These are phyloP conservation scores for Porites lobata DNA, from an alignment of 92 coral and sea anemone species.

Conservation along the genomic window DNA sequence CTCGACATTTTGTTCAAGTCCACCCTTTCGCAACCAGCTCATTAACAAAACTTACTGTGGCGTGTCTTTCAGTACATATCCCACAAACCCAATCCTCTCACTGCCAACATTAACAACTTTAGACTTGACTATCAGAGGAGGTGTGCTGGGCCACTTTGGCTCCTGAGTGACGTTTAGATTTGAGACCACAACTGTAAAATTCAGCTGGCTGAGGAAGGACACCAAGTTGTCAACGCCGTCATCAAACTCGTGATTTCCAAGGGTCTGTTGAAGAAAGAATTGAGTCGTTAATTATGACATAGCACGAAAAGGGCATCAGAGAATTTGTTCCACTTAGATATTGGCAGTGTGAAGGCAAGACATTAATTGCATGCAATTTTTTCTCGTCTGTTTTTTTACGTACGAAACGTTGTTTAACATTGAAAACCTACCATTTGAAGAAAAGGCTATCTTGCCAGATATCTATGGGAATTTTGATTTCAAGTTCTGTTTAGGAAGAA, in stretches of 20 bases:
- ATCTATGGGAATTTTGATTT: too few species aligned
- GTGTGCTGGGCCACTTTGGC: constrained; percentile 77
- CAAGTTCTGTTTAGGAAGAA: too few species aligned
- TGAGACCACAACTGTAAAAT: constrained; percentile 85
- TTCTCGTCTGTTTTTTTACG: too few species aligned
- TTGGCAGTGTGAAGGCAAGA: too few species aligned
- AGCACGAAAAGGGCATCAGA: too few species aligned
- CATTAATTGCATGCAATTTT: too few species aligned
- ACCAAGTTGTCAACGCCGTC: constrained; percentile 85
- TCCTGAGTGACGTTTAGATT: constrained; percentile 83
- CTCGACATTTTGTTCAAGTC: too few species aligned
- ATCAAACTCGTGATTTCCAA: constrained; percentile 98
- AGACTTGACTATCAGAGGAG: constrained; percentile 67
- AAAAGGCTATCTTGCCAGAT: too few species aligned
- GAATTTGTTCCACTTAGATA: too few species aligned
- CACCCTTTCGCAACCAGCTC: too few species aligned
- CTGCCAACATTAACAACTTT: constrained; percentile 75
- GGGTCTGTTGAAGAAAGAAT: constrained; percentile 58
- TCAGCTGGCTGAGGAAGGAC: constrained; percentile 67
- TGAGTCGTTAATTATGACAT: not conserved
- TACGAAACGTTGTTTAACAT: too few species aligned
- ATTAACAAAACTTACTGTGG: constrained; percentile 54
- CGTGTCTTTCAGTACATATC: constrained; percentile 75
- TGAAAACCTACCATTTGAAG: too few species aligned
- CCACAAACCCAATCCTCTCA: constrained; percentile 88